Evolutionary conservation across 2,113 vertebrate species (phyloP), one percentile per base, ranked within the genome.

Genomic region (Chaetops frenatus): DNA sequence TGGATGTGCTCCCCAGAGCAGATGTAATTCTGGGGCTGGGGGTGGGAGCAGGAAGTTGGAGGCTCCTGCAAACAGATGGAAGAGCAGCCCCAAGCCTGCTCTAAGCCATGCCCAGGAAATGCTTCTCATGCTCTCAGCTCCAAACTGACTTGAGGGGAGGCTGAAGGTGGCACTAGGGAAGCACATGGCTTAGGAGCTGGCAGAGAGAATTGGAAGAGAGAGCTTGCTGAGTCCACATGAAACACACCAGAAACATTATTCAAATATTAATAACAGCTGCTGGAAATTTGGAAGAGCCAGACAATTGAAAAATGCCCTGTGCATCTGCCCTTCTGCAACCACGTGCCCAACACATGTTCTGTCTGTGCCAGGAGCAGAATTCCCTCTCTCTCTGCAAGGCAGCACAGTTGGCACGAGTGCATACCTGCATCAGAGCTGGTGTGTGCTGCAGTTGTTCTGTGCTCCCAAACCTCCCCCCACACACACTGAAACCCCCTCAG

Each of bases 201-300:
- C 38, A 60, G 48, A 69, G 31, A 29, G 61, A 85, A 48, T 27
- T 1, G 5, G 53, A 77, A 42, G 33, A 73, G 36, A n/a, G 56
- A 91, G 64, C 35, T 54, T 91, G 76, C 79, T 12, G 8, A 50
- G 47, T 17, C 64, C 47, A 60, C 51, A 47, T 3, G 31, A 23
- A 60, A 51, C 51, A 36, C 1, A 2, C 56, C 40, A 36, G 72
- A 21, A 74, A 36, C 4, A 1, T 71, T 78, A 78, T 57, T 69
- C 60, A 92, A 92, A 94, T 81, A 94, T 78, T 96, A 83, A 62
- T 81, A 90, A 81, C 83, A 93, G 80, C 80, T 88, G 91, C 69
- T 6, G 7, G 91, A 92, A 86, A 84, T 74, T 47, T 60, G 72
- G 83, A 81, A 62, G 86, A 91, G 72, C 13, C 69, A 74, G 77